Conservation (phyloP, 1,140 invertebrate species). For the Caligus rogercresseyi region DNA sequence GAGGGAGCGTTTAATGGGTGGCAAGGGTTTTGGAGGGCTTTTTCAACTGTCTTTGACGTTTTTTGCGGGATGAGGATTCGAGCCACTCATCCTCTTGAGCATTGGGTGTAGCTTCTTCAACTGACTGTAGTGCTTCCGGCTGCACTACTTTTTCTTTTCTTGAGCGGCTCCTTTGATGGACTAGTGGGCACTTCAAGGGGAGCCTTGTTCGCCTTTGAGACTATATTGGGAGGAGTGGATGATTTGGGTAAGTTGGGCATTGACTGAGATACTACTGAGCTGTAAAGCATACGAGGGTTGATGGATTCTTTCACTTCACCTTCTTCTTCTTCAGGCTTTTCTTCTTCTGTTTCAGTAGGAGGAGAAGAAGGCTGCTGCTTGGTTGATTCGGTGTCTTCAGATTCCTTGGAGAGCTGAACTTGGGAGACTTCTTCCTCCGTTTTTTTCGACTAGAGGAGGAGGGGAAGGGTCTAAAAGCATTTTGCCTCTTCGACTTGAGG, state of each 20-base stretch:
- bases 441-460: not conserved
- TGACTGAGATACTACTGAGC: not conserved
- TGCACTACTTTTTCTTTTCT: no score
- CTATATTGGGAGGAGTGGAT: not conserved
- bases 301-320: not conserved
- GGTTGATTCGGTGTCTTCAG: no score
- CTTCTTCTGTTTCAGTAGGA: no score
- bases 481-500: not conserved
- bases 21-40: not conserved
- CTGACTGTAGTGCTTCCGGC: not conserved
- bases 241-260: not conserved
- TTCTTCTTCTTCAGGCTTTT: not conserved
- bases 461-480: no score
- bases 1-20: not conserved
- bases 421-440: not conserved
- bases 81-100: not conserved
- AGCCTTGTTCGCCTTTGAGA: not conserved
- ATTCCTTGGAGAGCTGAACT: no score
- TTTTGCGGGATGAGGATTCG: not conserved
- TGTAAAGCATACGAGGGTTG: not conserved
- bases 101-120: not conserved
- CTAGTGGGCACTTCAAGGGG: not conserved
- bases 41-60: not conserved
- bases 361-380: no score
- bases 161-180: no score